Evolutionary conservation across 2,888 invertebrate species (phyloP), one percentile per base, ranked within the genome.

Genomic region (Parnassius glacialis): DNA sequence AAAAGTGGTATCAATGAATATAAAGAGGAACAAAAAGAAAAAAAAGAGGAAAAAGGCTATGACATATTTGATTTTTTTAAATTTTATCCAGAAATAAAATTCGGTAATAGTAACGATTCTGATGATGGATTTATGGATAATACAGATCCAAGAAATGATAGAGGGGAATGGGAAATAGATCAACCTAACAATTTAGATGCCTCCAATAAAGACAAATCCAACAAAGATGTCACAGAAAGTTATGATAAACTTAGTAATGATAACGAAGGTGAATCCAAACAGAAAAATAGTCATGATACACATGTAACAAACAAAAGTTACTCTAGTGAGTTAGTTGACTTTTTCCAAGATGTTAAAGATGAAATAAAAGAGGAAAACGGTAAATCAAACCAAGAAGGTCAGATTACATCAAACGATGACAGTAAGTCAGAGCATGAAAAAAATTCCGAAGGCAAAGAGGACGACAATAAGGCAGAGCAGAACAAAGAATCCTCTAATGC

Each of bases 101-200:
- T 11, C 10, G 2, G 47, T 11, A 0, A 57, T 42, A 9, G 45
- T 3, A 47, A 2, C 5, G 7, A 10, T n/a, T 41, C 48, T 34
- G 41, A 54, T 7, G 13, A 41, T 10, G 47, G 52, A n/a, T 54
- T 54, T 41, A 43, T 58, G 9, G 57, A 58, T 50, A 62, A 62
- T 25, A 62, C 62, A 10, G 53, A 62, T 44, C 57, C 62, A 11
- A 57, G 57, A 57, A 62, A 62, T 54, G 62, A 62, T 16, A 57
- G 47, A 50, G 57, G 53, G 2, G 53, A 62, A 9, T 62, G 52
- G 62, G 50, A 62, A 50, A 42, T 12, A 34, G 34, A 41, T 13
- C 42, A 44, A 48, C 5, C 48, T 13, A 48, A 3, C 11, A 11
- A 11, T 11, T 11, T 2, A 10, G 43, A 43, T 43, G 11, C 11